These are phyloP conservation scores for Hyperoplus lanceolatus DNA, from an alignment of 2,797 vertebrate genomes.

Conservation along the genomic window DNA sequence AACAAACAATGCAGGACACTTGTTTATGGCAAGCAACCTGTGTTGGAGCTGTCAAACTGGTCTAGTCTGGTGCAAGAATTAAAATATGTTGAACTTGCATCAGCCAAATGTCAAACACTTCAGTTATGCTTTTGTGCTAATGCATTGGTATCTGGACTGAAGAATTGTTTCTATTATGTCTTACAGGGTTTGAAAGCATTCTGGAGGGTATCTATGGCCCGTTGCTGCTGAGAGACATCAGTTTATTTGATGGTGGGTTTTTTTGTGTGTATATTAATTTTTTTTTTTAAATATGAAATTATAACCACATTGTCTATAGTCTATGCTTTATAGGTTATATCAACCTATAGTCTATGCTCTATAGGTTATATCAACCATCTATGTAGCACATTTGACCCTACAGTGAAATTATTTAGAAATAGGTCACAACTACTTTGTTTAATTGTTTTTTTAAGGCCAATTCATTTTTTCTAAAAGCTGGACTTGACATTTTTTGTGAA, in stretches of 20 bases:
- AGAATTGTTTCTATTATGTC: constrained; percentile 31
- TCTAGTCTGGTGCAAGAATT: neutral
- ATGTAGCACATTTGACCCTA: neutral
- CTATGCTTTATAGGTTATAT: no score
- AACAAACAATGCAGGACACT: no score
- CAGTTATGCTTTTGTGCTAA: neutral
- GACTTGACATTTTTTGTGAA: neutral
- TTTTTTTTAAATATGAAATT: neutral
- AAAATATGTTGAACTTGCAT: neutral
- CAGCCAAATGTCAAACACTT: neutral
- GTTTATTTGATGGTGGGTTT: constrained; percentile 96
- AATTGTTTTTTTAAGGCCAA: neutral
- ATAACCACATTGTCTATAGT: neutral
- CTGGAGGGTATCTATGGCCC: constrained; percentile 99
- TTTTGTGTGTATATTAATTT: constrained; percentile 25
- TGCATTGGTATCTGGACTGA: neutral
- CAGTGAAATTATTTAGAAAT: neutral
- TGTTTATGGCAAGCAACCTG: no score
- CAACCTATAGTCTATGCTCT: no score
- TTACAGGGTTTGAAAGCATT: constrained; percentile 98
- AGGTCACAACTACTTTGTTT: neutral
- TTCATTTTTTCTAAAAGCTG: neutral
- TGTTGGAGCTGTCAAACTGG: neutral
- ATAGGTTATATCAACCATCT: no score
- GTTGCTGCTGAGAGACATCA: constrained; percentile 96